phyloP scores from a whole-genome alignment of 2,888 invertebrate species.

The Clostera curtula region DNA sequence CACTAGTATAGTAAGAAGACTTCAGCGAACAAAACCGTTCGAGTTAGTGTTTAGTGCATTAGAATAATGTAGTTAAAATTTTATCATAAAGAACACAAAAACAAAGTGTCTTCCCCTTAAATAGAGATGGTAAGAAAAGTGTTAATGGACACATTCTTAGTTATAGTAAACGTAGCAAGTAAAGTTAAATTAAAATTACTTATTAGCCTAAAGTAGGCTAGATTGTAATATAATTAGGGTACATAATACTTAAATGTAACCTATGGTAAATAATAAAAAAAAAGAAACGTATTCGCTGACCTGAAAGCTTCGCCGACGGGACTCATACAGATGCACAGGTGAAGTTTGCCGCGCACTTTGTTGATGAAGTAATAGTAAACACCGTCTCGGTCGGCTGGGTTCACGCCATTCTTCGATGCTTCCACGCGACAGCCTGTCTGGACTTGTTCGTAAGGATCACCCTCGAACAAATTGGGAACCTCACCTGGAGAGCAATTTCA shows the following conservation, averaged over 20 bases:
- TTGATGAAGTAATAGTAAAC: constrained; percentile 91
- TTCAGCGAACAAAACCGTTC: too few species aligned
- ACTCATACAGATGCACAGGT: constrained; percentile 92
- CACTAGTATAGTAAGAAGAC: too few species aligned
- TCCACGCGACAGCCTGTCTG: constrained; percentile 83
- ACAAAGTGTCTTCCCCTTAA: too few species aligned
- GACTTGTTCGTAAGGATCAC: constrained; percentile 89
- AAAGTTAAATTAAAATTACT: too few species aligned
- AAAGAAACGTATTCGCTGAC: constrained; percentile 30
- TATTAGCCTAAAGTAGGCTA: background rate
- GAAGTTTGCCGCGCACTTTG: constrained; percentile 86
- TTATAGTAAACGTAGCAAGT: too few species aligned
- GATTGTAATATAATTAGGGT: background rate
- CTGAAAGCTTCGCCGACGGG: constrained; percentile 92
- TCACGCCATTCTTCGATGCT: constrained; percentile 81
- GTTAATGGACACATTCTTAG: too few species aligned
- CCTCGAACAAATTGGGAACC: constrained; percentile 92
- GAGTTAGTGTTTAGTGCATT: too few species aligned
- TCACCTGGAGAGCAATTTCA: constrained; percentile 73
- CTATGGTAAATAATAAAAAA: background rate
- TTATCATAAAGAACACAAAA: too few species aligned
- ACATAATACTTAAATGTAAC: background rate
- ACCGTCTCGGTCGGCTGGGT: constrained; percentile 81
- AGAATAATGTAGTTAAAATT: too few species aligned
- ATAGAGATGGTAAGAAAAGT: too few species aligned